Percentiles rank a stretch among this genome's conserved stretches.
phyloP scores from a whole-genome alignment of 2,113 vertebrate species.

The Ptilonorhynchus violaceus region DNA sequence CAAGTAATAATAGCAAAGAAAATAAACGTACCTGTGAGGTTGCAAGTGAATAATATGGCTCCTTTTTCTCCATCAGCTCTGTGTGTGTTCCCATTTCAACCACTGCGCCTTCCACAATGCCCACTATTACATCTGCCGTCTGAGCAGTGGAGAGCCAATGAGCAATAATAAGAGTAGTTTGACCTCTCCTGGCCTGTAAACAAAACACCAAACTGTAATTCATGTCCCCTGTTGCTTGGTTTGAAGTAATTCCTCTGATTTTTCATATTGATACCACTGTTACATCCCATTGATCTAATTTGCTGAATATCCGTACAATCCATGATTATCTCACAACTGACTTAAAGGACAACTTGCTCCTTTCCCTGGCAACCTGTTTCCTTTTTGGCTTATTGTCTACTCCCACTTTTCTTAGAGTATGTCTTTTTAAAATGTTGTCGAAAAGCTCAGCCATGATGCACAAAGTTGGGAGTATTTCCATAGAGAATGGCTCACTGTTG shows the following conservation, averaged over 20 bases:
- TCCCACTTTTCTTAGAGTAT: not conserved
- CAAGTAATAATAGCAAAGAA: not conserved
- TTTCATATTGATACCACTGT: conserved; percentile 13
- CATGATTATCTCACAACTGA: not conserved
- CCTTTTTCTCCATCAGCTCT: not conserved
- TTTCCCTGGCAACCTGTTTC: not conserved
- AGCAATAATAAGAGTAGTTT: not conserved
- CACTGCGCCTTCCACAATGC: not conserved
- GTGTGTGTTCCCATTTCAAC: not conserved
- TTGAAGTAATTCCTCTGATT: conserved; percentile 46
- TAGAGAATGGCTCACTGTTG: not conserved
- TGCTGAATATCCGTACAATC: not conserved
- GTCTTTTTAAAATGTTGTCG: not conserved
- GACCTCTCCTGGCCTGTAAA: not conserved
- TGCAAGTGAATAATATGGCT: not conserved
- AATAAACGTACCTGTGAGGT: not conserved
- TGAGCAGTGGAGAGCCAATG: not conserved
- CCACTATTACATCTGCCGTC: not conserved
- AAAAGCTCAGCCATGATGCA: not conserved
- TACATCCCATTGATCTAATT: conserved; percentile 27
- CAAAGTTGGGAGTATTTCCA: not conserved
- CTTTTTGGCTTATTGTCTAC: not conserved
- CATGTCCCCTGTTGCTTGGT: not conserved
- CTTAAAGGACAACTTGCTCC: not conserved
- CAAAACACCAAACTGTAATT: conserved; percentile 33